Conservation (phyloP, 2,797 vertebrate genomes). For the Sebastes melanostomus region DNA sequence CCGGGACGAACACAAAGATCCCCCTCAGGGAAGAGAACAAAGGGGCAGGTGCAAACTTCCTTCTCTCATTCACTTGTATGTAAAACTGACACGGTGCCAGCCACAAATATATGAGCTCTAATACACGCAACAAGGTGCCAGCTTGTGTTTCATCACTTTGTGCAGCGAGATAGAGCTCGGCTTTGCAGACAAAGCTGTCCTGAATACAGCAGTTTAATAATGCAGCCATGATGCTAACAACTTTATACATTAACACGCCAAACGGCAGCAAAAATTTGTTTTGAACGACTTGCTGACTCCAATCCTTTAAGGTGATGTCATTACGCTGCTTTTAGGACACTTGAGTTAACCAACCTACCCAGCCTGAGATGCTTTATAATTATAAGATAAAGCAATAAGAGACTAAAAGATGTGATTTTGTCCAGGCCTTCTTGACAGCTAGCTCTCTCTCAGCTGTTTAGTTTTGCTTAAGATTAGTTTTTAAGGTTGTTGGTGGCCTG, state of each 20-base stretch:
- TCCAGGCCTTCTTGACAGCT: not conserved
- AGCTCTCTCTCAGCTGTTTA: not conserved
- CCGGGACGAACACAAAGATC: conserved; percentile 88
- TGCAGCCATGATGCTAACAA: not conserved
- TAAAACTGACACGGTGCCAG: conserved; percentile 70
- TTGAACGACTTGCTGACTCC: not conserved
- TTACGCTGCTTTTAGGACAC: not conserved
- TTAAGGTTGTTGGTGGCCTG: not conserved
- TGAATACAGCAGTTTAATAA: not conserved
- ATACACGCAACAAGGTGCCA: conserved; percentile 45
- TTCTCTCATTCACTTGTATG: conserved; percentile 84
- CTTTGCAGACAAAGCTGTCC: conserved; percentile 39
- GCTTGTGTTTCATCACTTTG: conserved; percentile 50
- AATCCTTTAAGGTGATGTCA: not conserved
- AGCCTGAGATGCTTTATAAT: not conserved
- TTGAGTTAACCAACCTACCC: not conserved
- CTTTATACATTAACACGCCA: not conserved
- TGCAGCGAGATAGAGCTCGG: conserved; percentile 6
- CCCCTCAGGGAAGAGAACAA: conserved; percentile 86
- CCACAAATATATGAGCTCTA: conserved; percentile 60
- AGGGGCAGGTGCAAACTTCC: conserved; percentile 94
- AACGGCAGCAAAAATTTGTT: not conserved
- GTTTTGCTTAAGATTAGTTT: not conserved
- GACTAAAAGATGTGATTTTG: not conserved
- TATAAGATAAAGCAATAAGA: not conserved